A percentile compares a stretch with the other conserved stretches of the same genome.
Conservation (phyloP, 2,888 invertebrate genomes). For the Drosophila mulleri region DNA sequence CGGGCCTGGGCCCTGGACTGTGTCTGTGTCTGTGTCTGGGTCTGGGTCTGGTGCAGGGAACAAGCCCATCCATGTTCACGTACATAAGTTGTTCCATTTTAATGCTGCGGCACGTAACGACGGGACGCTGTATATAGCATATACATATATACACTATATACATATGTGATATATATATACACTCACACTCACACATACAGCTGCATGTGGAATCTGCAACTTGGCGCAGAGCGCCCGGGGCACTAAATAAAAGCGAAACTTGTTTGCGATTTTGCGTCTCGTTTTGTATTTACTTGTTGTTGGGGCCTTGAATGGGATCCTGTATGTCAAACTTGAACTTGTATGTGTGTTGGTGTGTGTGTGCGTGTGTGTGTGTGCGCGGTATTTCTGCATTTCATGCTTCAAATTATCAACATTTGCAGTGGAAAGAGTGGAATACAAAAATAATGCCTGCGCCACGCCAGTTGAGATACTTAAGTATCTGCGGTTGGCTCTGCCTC, state of each 20-base stretch:
- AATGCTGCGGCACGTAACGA: slow-evolving; percentile 77
- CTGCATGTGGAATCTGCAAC: slow-evolving; percentile 66
- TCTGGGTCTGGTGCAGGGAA: slow-evolving; percentile 17
- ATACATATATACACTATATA: slow-evolving; percentile 3
- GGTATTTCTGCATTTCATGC: slow-evolving; percentile 72
- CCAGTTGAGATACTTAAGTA: slow-evolving; percentile 61
- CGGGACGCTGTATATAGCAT: slow-evolving; percentile 51
- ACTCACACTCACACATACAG: slow-evolving; percentile 22
- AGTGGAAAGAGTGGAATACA: slow-evolving; percentile 54
- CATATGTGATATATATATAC: slow-evolving; percentile 21
- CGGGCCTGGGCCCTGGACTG: slow-evolving; percentile 20
- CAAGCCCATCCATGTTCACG: slow-evolving; percentile 26
- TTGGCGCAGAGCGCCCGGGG: slow-evolving; percentile 74
- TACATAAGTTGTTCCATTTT: slow-evolving; percentile 75
- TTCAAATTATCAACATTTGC: slow-evolving; percentile 71
- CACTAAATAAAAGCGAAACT: slow-evolving; percentile 81
- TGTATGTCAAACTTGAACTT: slow-evolving; percentile 77
- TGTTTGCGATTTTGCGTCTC: slow-evolving; percentile 63
- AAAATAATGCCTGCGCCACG: slow-evolving; percentile 52
- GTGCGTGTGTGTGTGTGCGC: slow-evolving; percentile 28
- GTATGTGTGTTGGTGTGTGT: slow-evolving; percentile 34
- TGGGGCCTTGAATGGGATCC: slow-evolving; percentile 82
- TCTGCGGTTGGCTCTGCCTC: slow-evolving; percentile 49
- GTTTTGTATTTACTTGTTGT: slow-evolving; percentile 42
- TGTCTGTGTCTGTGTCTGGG: slow-evolving; percentile 10